phyloP scores from a whole-genome alignment of 2,113 vertebrate genomes.

The Eubucco bourcierii region DNA sequence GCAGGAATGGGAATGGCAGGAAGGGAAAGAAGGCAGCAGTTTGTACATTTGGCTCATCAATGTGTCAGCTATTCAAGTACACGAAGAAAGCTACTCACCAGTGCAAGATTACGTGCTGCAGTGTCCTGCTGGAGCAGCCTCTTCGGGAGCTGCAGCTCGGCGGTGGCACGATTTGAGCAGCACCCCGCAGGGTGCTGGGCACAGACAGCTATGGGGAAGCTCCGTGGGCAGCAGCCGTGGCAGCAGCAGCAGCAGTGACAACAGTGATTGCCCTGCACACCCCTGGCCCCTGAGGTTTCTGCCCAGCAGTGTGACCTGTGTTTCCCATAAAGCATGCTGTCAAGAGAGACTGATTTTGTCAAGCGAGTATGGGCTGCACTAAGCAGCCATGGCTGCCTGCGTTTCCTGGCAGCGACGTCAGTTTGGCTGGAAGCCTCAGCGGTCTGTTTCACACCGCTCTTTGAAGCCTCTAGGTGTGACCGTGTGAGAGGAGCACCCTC shows the following conservation, averaged over 20 bases:
- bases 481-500: neutral
- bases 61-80: neutral
- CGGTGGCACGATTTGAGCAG: neutral
- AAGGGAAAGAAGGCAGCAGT: neutral
- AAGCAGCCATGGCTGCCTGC: neutral
- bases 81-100: slow-evolving; percentile 48
- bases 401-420: neutral
- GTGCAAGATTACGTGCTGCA: neutral
- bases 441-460: neutral
- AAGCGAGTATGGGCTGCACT: neutral
- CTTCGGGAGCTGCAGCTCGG: slow-evolving; percentile 26
- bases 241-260: slow-evolving; percentile 33
- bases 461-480: neutral
- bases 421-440: slow-evolving; percentile 60
- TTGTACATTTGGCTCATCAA: neutral
- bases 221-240: neutral
- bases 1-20: neutral
- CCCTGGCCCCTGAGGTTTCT: neutral
- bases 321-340: slow-evolving; percentile 5
- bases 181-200: neutral
- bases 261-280: neutral
- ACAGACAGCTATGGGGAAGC: neutral
- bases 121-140: slow-evolving; percentile 30
- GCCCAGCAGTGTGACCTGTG: neutral
- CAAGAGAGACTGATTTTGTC: slow-evolving; percentile 65